Percentiles rank a stretch among this genome's conserved stretches.
phyloP scores from a whole-genome alignment of 2,888 invertebrate species.

The Pterostichus madidus region DNA sequence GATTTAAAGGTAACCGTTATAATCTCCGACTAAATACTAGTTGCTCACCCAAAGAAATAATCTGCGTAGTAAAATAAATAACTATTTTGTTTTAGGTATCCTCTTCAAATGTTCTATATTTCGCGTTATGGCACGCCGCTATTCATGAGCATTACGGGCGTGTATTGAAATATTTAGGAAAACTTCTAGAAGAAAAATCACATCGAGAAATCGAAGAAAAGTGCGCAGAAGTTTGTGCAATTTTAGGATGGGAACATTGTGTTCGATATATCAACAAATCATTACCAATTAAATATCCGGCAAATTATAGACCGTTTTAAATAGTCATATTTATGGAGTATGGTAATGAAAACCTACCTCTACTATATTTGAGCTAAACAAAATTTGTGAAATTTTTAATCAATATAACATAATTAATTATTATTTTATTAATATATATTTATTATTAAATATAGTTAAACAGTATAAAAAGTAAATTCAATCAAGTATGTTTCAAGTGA shows the following conservation, averaged over 20 bases:
- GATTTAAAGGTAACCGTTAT: constrained; percentile 84
- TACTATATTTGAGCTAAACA: constrained; percentile 26
- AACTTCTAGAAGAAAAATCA: constrained; percentile 90
- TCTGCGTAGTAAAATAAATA: not conserved
- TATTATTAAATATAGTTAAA: constrained; percentile 8
- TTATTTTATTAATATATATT: constrained; percentile 30
- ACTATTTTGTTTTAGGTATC: constrained; percentile 68
- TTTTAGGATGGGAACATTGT: constrained; percentile 87
- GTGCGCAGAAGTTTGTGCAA: constrained; percentile 81
- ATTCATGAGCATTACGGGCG: constrained; percentile 89
- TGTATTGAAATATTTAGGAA: constrained; percentile 86
- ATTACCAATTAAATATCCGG: constrained; percentile 85
- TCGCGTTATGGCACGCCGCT: constrained; percentile 91
- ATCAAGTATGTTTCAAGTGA: constrained; percentile 17
- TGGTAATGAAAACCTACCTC: constrained; percentile 45
- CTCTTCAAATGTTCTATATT: constrained; percentile 80
- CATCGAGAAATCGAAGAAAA: constrained; percentile 86
- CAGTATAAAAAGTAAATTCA: not conserved
- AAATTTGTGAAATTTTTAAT: constrained; percentile 33
- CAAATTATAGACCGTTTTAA: constrained; percentile 86
- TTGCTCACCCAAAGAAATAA: no score
- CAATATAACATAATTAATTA: constrained; percentile 28
- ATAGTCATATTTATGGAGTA: constrained; percentile 12
- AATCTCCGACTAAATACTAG: no score
- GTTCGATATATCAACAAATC: constrained; percentile 79